Percentiles rank a stretch among this genome's conserved stretches.
Conservation (phyloP, 2,888 invertebrate genomes). For the Drosophila paucipuncta region DNA sequence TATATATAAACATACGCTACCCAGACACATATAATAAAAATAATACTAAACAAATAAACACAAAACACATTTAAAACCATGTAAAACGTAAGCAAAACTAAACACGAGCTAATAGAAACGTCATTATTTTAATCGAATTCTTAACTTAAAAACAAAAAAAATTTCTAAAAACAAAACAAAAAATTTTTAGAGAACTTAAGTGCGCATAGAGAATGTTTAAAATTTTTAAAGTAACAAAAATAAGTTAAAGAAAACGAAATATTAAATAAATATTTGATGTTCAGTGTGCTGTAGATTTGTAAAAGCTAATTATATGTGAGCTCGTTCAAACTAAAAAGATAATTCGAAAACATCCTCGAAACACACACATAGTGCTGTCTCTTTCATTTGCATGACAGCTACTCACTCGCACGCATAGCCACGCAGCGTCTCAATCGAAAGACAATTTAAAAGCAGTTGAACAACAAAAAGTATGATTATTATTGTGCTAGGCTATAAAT, state of each 20-base stretch:
- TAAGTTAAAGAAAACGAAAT: background rate
- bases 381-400: constrained; percentile 35
- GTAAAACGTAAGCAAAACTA: constrained; percentile 38
- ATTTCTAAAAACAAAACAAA: constrained; percentile 3
- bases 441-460: constrained; percentile 6
- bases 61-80: constrained; percentile 50
- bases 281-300: constrained; percentile 22
- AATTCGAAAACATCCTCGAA: constrained; percentile 8
- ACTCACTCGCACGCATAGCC: constrained; percentile 31
- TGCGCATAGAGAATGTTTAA: constrained; percentile 25
- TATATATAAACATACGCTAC: constrained; percentile 10
- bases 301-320: background rate
- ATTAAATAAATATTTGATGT: constrained; percentile 17
- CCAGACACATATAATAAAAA: constrained; percentile 17
- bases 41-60: constrained; percentile 9
- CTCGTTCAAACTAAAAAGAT: background rate
- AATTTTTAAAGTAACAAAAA: constrained; percentile 21
- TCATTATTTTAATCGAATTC: constrained; percentile 42
- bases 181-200: constrained; percentile 8
- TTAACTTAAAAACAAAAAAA: constrained; percentile 5
- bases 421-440: constrained; percentile 7
- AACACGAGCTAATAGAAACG: constrained; percentile 17
- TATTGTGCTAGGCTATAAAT: constrained; percentile 31
- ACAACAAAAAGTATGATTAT: constrained; percentile 9
- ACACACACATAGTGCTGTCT: constrained; percentile 29